Conservation (phyloP, 64 coral and sea anemone genomes). For the Platygyra sinensis region DNA sequence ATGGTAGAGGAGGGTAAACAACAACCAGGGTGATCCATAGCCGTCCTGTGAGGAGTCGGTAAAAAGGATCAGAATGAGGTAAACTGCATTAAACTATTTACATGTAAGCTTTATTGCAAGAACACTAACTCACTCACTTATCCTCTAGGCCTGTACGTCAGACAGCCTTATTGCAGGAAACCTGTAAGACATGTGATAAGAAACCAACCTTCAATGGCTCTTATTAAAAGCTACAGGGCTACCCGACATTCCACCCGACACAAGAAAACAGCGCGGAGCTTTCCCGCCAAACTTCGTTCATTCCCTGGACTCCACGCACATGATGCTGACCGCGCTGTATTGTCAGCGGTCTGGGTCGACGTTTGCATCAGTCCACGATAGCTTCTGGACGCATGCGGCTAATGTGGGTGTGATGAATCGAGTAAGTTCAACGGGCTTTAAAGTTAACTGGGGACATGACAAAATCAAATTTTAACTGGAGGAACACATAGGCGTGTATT, state of each 20-base stretch:
- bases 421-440: slow-evolving; percentile 31
- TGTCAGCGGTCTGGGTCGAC: slow-evolving; percentile 78
- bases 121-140: too few species aligned
- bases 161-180: slow-evolving; percentile 84
- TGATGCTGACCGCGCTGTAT: slow-evolving; percentile 96
- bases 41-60: too few species aligned
- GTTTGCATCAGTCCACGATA: slow-evolving; percentile 94
- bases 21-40: too few species aligned
- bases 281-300: slow-evolving; percentile 98
- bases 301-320: slow-evolving; percentile 95
- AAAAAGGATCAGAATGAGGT: too few species aligned
- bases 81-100: too few species aligned
- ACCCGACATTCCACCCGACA: slow-evolving; percentile 65
- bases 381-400: slow-evolving; percentile 97
- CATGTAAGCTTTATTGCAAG: too few species aligned
- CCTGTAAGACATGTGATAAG: slow-evolving; percentile 65
- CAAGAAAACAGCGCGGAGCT: slow-evolving; percentile 79
- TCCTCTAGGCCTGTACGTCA: slow-evolving; percentile 81
- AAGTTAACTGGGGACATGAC: neutral
- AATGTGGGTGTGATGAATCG: slow-evolving; percentile 91
- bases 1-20: too few species aligned
- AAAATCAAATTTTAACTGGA: neutral
- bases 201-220: slow-evolving; percentile 83
- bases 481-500: neutral
- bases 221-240: slow-evolving; percentile 75